A percentile compares a stretch with the other conserved stretches of the same genome.
phyloP scores from a whole-genome alignment of 1,140 invertebrate species.

The Galendromus occidentalis region DNA sequence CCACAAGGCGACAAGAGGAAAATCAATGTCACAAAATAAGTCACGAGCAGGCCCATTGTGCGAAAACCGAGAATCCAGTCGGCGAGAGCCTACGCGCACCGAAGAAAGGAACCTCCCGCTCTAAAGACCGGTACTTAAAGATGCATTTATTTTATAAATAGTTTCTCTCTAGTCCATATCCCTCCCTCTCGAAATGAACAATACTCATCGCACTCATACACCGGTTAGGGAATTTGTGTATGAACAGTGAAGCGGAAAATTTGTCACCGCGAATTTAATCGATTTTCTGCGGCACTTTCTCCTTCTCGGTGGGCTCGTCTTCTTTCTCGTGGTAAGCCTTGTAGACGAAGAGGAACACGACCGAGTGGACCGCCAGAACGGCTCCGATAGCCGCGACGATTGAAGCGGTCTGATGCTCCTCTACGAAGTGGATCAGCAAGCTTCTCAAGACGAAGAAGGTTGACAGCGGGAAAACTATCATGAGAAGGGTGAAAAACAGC shows the following conservation, averaged over 20 bases:
- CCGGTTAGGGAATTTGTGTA: no score
- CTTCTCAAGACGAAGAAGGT: neutral
- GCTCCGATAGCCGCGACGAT: neutral
- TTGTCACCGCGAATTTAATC: neutral
- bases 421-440: neutral
- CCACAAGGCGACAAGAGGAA: no score
- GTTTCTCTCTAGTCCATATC: no score
- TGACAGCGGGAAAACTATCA: neutral
- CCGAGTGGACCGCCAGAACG: neutral
- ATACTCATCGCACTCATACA: no score
- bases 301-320: neutral
- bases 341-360: neutral
- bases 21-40: neutral
- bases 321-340: neutral
- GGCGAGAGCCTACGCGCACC: no score
- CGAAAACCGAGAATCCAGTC: no score
- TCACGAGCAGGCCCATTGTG: neutral
- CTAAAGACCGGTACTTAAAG: no score
- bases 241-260: no score
- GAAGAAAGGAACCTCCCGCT: no score
- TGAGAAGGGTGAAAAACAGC: neutral
- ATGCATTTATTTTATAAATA: no score
- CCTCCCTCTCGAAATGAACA: no score
- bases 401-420: neutral
- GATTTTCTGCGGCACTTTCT: constrained; percentile 7